Percentiles rank a stretch among this genome's conserved stretches.
phyloP scores from a whole-genome alignment of 2,888 invertebrate species.

The Odontomyia ornata region DNA sequence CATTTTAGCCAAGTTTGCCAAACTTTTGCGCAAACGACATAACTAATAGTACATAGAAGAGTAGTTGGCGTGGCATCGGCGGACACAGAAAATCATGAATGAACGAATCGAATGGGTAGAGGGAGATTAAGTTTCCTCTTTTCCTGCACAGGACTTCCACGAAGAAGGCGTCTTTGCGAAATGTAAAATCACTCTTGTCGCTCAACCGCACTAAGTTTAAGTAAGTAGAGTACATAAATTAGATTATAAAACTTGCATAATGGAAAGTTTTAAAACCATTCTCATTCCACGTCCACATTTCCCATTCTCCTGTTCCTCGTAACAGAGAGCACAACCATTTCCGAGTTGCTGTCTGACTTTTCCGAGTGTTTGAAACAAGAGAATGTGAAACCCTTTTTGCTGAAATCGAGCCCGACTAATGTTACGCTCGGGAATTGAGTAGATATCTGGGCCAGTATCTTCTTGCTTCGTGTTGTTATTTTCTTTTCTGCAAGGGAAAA shows the following conservation, averaged over 20 bases:
- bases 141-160: conserved; percentile 2
- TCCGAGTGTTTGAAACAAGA: conserved; percentile 21
- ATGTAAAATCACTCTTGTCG: conserved; percentile 9
- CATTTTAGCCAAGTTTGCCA: conserved; percentile 18
- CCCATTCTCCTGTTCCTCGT: background rate
- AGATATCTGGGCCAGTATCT: conserved; percentile 27
- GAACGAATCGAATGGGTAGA: conserved; percentile 2
- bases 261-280: conserved; percentile 44
- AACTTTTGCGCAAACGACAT: conserved; percentile 33
- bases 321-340: background rate
- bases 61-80: background rate
- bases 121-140: conserved; percentile 3
- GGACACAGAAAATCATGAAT: conserved; percentile 12
- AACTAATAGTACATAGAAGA: background rate
- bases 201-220: conserved; percentile 20
- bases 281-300: conserved; percentile 4
- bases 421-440: conserved; percentile 33
- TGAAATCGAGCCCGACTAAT: conserved; percentile 40
- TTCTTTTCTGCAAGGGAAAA: conserved; percentile 27
- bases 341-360: conserved; percentile 27
- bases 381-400: conserved; percentile 23
- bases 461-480: conserved; percentile 18
- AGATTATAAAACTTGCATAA: conserved; percentile 50
- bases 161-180: conserved; percentile 22
- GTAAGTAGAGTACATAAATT: conserved; percentile 40